phyloP scores from a whole-genome alignment of 2,113 vertebrate species.

The Brachyhypopomus occidentalis region DNA sequence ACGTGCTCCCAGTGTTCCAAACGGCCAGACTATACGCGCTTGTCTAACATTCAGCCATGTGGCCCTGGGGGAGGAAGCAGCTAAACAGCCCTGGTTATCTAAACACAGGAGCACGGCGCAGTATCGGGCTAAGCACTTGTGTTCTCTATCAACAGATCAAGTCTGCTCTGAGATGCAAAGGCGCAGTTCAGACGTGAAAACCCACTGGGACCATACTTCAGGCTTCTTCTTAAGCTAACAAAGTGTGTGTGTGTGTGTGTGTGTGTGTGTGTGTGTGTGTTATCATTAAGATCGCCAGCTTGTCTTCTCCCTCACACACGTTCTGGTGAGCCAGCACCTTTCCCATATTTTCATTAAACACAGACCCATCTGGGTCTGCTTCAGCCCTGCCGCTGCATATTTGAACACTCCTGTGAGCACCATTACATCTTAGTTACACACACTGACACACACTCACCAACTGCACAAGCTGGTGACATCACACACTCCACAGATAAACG shows the following conservation, averaged over 20 bases:
- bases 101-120: conserved; percentile 8
- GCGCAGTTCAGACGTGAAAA: conserved; percentile 9
- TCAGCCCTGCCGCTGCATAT: conserved; percentile 30
- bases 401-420: conserved; percentile 18
- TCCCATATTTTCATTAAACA: conserved; percentile 45
- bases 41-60: not conserved
- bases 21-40: not conserved
- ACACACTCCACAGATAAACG: too few relatives aligned
- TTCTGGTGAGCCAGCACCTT: conserved; percentile 36
- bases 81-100: not conserved
- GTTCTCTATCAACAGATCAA: not conserved
- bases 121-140: not conserved
- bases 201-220: conserved; percentile 26
- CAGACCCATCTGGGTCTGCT: conserved; percentile 30
- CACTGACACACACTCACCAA: not conserved
- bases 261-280: conserved; percentile 21
- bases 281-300: conserved; percentile 40
- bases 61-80: not conserved
- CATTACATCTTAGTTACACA: conserved; percentile 16
- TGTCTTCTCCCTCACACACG: conserved; percentile 11
- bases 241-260: conserved; percentile 11
- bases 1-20: not conserved
- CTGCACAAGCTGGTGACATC: too few relatives aligned
- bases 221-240: conserved; percentile 10
- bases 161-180: conserved; percentile 12